Conservation (phyloP, 2,888 invertebrate genomes). For the Leucania comma region DNA sequence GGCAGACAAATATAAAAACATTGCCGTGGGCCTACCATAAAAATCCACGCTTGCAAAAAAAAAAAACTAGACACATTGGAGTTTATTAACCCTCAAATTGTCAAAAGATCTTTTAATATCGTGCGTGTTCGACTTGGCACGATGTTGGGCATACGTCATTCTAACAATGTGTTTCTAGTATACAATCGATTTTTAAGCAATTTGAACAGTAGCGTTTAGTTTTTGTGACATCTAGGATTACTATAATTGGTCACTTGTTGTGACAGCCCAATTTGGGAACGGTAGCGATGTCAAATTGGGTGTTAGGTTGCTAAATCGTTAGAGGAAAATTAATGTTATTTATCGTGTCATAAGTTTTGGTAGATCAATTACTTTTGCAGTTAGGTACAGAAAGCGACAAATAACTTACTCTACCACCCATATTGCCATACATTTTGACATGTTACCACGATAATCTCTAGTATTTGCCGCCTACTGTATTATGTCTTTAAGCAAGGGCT, state of each 20-base stretch:
- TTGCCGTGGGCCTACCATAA: constrained; percentile 24
- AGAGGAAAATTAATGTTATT: not conserved
- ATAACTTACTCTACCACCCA: too few species aligned
- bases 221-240: constrained; percentile 36
- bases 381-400: too few species aligned
- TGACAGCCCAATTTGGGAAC: constrained; percentile 23
- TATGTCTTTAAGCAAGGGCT: too few species aligned
- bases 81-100: constrained; percentile 58
- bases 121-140: constrained; percentile 53
- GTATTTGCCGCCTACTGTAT: too few species aligned
- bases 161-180: constrained; percentile 24
- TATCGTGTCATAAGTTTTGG: too few species aligned
- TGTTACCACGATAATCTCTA: too few species aligned
- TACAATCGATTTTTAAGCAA: constrained; percentile 46
- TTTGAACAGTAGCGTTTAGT: constrained; percentile 36
- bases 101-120: constrained; percentile 55
- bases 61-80: not conserved
- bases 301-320: not conserved
- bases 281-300: constrained; percentile 29
- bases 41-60: not conserved
- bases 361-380: not conserved
- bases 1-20: not conserved
- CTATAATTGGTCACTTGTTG: constrained; percentile 53
- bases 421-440: too few species aligned
- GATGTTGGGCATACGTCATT: constrained; percentile 24